A percentile compares a stretch with the other conserved stretches of the same genome.
These are phyloP conservation scores for Ctenomys sociabilis DNA, from an alignment of 2,113 vertebrate genomes.

Conservation along the genomic window DNA sequence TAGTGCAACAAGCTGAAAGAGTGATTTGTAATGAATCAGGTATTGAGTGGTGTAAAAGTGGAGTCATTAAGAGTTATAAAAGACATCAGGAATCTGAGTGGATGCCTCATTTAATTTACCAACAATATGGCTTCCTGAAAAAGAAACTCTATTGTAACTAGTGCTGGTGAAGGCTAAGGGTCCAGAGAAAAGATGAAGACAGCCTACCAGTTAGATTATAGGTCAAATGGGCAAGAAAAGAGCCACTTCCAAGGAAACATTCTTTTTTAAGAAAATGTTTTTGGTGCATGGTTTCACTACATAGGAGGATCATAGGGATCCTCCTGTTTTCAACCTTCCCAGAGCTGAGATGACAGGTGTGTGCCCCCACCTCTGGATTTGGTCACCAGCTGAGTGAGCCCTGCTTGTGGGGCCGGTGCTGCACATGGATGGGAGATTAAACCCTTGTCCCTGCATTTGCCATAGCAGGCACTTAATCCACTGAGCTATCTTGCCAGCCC, in stretches of 20 bases:
- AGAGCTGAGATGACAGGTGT: too few species aligned
- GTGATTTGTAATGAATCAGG: not conserved
- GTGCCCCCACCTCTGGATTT: too few species aligned
- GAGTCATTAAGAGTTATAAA: not conserved
- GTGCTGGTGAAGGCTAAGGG: not conserved
- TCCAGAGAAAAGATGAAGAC: not conserved
- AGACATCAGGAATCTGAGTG: not conserved
- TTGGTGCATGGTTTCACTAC: too few species aligned
- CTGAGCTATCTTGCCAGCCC: too few species aligned
- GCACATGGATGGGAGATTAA: too few species aligned
- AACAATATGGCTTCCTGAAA: not conserved
- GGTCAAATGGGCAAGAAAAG: too few species aligned
- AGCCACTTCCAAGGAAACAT: not conserved
- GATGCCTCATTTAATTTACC: not conserved
- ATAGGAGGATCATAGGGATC: too few species aligned
- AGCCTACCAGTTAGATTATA: not conserved
- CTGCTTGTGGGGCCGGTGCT: too few species aligned
- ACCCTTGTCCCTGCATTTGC: too few species aligned
- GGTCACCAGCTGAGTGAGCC: too few species aligned
- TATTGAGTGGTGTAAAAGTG: not conserved
- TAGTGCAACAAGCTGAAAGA: slow-evolving; percentile 11
- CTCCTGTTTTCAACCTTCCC: too few species aligned
- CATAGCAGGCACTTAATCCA: too few species aligned
- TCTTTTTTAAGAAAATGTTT: not conserved
- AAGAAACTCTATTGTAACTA: not conserved